These are phyloP conservation scores for Alethe diademata DNA, from an alignment of 2,113 vertebrate genomes.

Conservation along the genomic window DNA sequence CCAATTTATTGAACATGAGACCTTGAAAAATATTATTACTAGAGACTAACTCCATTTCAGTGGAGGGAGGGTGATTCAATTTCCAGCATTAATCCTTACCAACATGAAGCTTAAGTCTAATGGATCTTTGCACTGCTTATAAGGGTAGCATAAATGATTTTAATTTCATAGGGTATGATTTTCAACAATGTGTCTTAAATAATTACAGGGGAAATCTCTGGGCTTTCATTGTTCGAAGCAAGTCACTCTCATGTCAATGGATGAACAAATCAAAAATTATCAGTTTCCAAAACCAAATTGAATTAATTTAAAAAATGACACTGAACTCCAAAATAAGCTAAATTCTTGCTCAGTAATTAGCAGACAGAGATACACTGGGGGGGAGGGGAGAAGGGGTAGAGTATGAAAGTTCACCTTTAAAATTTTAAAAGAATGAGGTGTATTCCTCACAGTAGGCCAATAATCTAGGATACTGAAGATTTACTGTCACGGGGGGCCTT, in stretches of 20 bases:
- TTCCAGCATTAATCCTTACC: background rate
- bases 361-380: background rate
- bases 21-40: background rate
- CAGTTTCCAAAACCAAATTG: background rate
- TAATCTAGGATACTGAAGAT: background rate
- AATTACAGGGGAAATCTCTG: background rate
- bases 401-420: background rate
- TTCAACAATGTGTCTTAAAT: background rate
- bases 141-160: background rate
- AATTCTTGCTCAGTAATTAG: background rate
- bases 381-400: fast-evolving
- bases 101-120: background rate
- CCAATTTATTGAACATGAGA: background rate
- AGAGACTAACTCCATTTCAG: background rate
- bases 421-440: background rate
- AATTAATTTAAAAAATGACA: background rate
- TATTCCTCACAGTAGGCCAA: background rate
- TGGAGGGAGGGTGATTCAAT: background rate
- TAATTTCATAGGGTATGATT: background rate
- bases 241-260: background rate
- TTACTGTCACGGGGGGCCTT: background rate
- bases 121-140: background rate
- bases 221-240: background rate
- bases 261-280: background rate
- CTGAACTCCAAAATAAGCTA: background rate